Evolutionary conservation across 1,140 invertebrate genomes (phyloP), one percentile per base, ranked within the genome.

Genomic region (Diplogasteroides magnus): DNA sequence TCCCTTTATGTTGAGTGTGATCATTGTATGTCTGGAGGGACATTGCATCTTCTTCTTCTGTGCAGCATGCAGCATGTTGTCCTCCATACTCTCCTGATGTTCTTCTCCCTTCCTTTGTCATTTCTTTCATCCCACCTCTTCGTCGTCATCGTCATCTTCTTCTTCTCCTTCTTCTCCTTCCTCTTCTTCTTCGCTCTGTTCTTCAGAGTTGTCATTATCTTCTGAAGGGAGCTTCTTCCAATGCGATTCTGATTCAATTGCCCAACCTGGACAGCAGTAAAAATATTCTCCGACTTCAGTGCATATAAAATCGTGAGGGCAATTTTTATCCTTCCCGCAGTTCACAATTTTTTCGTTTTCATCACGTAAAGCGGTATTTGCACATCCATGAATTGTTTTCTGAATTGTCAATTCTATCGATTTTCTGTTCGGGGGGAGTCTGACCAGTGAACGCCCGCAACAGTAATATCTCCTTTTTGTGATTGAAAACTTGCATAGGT

Each of bases 181-280:
- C 57, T 70, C 71, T 64, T 65, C 72, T 72, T 65, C 77, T 75
- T 73, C 80, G 72, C 27, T 75, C 64, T 61, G 27, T 29, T 66
- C 55, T 6, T 56, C 14, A 2, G 29, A 69, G n/a, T 68, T 31
- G 29, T 61, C 68, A 27, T 75, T 67, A 32, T 77, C 78, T 59
- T 81, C 64, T 1, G 67, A 72, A 11, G 61, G 65, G 19, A 58
- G 56, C 14, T 61, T 26, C 14, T 59, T 28, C 27, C 57, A 48
- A 48, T 48, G 19, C 19, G 37, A 48, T 48, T 48, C 37, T 48
- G 6, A 48, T 48, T 48, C 19, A 11, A 48, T 11, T 48, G 19
- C 19, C 37, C 19, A 6, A 48, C 6, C 37, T 48, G 37, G 6
- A 11, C 37, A 48, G 19, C 37, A 6, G 6, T 48, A 19, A 48